phyloP scores from a whole-genome alignment of 1,140 invertebrate genomes.

The Drosophila saltans region DNA sequence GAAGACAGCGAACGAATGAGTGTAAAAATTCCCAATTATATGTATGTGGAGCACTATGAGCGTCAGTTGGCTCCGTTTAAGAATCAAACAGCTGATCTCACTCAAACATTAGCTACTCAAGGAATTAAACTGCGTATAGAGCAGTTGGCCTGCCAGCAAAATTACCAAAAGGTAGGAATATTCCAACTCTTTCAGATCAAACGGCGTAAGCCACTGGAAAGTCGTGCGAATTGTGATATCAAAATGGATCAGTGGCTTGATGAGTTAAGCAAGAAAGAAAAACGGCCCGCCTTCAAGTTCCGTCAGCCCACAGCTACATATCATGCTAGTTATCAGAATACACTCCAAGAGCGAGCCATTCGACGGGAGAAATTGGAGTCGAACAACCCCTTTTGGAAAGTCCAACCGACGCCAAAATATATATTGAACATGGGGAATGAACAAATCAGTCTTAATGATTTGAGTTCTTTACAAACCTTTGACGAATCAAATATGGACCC shows the following conservation, averaged over 20 bases:
- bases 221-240: conserved; percentile 56
- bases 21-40: conserved; percentile 56
- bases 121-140: conserved; percentile 35
- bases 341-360: background rate
- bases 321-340: conserved; percentile 34
- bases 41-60: conserved; percentile 64
- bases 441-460: conserved; percentile 32
- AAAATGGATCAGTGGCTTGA: conserved; percentile 42
- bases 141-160: conserved; percentile 40
- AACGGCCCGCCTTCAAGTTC: conserved; percentile 46
- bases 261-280: conserved; percentile 33
- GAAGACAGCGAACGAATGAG: conserved; percentile 22
- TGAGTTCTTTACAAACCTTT: conserved; percentile 54
- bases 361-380: conserved; percentile 27
- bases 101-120: conserved; percentile 30
- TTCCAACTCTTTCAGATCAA: conserved; percentile 25
- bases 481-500: conserved; percentile 58
- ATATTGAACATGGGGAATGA: conserved; percentile 35
- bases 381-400: conserved; percentile 47
- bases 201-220: conserved; percentile 10
- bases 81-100: conserved; percentile 35
- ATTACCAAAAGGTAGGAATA: conserved; percentile 50
- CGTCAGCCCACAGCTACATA: conserved; percentile 37
- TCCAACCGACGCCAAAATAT: conserved; percentile 30
- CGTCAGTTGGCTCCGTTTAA: conserved; percentile 61